A percentile compares a stretch with the other conserved stretches of the same genome.
Evolutionary conservation across 2,888 invertebrate species (phyloP).

Genomic region (Orgyia antiqua): DNA sequence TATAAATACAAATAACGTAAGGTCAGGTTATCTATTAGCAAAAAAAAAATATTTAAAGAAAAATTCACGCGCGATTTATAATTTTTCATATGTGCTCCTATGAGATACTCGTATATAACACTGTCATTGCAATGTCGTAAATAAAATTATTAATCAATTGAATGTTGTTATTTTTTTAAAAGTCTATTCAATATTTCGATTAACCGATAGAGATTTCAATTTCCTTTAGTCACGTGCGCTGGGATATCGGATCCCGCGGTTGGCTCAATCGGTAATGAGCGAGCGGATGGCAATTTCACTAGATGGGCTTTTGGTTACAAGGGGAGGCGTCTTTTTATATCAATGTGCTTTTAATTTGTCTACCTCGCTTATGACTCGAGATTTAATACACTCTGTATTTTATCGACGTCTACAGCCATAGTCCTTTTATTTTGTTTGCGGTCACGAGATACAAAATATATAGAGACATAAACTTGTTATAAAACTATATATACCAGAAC

Average conservation of each 20-base stretch:
- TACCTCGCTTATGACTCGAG: slow-evolving; percentile 34
- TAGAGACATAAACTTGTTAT: too few species aligned
- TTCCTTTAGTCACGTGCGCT: slow-evolving; percentile 74
- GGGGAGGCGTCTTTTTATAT: slow-evolving; percentile 50
- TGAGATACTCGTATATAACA: too few species aligned
- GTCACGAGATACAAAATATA: too few species aligned
- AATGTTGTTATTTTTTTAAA: slow-evolving; percentile 29
- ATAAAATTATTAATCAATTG: slow-evolving; percentile 37
- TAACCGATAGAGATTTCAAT: slow-evolving; percentile 77
- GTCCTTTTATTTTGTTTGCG: slow-evolving; percentile 4
- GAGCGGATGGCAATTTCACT: slow-evolving; percentile 72
- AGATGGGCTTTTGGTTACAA: slow-evolving; percentile 73
- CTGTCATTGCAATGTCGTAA: too few species aligned
- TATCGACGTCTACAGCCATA: slow-evolving; percentile 15
- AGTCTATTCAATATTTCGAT: slow-evolving; percentile 69
- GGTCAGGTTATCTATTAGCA: too few species aligned
- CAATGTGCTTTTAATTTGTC: slow-evolving; percentile 64
- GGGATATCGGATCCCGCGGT: slow-evolving; percentile 72
- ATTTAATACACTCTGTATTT: slow-evolving; percentile 28
- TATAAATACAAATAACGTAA: too few species aligned
- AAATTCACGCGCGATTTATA: too few species aligned
- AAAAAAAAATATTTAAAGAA: too few species aligned
- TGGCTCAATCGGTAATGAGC: slow-evolving; percentile 72
- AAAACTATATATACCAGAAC: too few species aligned
- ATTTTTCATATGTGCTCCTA: too few species aligned